phyloP scores from a whole-genome alignment of 92 coral and sea anemone genomes.

The Porites evermanni region DNA sequence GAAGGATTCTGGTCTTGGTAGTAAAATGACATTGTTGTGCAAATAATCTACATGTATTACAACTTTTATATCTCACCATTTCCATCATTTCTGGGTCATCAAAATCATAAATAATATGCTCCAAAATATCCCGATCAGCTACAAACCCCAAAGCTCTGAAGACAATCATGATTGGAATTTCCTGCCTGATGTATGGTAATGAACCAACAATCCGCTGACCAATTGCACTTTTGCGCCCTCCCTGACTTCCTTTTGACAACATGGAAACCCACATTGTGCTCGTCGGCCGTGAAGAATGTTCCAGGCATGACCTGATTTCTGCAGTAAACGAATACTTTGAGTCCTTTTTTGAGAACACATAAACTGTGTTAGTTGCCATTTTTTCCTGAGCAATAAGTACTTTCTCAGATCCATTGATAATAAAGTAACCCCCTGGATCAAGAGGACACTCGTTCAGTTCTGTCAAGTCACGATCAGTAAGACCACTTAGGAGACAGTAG shows the following conservation, averaged over 20 bases:
- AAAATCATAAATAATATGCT: slow-evolving; percentile 99
- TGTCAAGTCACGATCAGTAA: slow-evolving; percentile 96
- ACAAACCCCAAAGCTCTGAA: slow-evolving; percentile 99
- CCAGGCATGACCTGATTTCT: slow-evolving; percentile 96
- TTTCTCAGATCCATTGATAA: slow-evolving; percentile 98
- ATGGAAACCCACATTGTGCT: slow-evolving; percentile 99
- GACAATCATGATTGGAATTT: slow-evolving; percentile 98
- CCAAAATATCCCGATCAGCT: slow-evolving; percentile 97
- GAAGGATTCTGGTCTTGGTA: too few species aligned
- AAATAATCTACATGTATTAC: too few species aligned
- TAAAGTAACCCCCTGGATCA: slow-evolving; percentile 98
- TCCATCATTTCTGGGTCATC: slow-evolving; percentile 99
- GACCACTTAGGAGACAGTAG: slow-evolving; percentile 88
- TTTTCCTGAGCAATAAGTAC: slow-evolving; percentile 98
- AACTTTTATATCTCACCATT: slow-evolving; percentile 67
- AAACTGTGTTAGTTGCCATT: slow-evolving; percentile 99
- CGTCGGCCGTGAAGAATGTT: slow-evolving; percentile 97
- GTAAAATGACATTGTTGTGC: too few species aligned
- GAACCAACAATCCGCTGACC: slow-evolving; percentile 98
- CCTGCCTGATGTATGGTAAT: slow-evolving; percentile 95
- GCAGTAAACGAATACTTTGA: slow-evolving; percentile 98
- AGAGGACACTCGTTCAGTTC: slow-evolving; percentile 98
- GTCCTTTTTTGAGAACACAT: slow-evolving; percentile 96
- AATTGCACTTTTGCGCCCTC: slow-evolving; percentile 97
- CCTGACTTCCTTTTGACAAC: slow-evolving; percentile 94